Percentiles rank a stretch among this genome's conserved stretches.
phyloP scores from a whole-genome alignment of 2,888 invertebrate species.

The Nomada fabriciana region DNA sequence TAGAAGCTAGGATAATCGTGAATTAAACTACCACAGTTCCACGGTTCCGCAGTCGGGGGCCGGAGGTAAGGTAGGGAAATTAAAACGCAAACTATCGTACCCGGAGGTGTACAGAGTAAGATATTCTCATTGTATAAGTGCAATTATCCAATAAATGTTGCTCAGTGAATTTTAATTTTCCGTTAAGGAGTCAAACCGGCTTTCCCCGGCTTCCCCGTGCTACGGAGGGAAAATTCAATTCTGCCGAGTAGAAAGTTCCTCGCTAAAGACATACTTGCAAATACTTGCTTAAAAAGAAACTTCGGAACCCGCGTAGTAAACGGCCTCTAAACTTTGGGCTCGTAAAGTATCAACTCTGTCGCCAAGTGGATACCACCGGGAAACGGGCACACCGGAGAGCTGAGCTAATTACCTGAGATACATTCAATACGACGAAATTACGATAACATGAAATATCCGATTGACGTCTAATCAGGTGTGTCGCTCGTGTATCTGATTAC shows the following conservation, averaged over 20 bases:
- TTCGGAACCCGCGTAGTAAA: constrained; percentile 2
- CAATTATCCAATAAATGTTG: constrained; percentile 34
- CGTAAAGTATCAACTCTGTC: constrained; percentile 31
- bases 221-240: constrained; percentile 27
- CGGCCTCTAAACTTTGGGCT: constrained; percentile 11
- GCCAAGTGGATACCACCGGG: constrained; percentile 8
- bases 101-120: neutral
- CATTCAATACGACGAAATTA: constrained; percentile 25
- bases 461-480: constrained; percentile 41
- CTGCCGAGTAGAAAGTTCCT: constrained; percentile 31
- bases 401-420: constrained; percentile 29
- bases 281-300: constrained; percentile 39
- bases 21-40: too few species aligned
- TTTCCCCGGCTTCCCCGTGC: neutral
- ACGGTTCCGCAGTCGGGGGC: neutral
- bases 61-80: neutral
- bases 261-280: constrained; percentile 38
- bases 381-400: constrained; percentile 12
- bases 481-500: constrained; percentile 10
- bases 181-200: constrained; percentile 19
- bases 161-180: constrained; percentile 29
- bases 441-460: constrained; percentile 28
- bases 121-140: constrained; percentile 19
- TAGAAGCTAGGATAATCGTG: too few species aligned
- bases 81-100: neutral